Conservation (phyloP, 2,797 vertebrate species). For the Sebastes itinus region DNA sequence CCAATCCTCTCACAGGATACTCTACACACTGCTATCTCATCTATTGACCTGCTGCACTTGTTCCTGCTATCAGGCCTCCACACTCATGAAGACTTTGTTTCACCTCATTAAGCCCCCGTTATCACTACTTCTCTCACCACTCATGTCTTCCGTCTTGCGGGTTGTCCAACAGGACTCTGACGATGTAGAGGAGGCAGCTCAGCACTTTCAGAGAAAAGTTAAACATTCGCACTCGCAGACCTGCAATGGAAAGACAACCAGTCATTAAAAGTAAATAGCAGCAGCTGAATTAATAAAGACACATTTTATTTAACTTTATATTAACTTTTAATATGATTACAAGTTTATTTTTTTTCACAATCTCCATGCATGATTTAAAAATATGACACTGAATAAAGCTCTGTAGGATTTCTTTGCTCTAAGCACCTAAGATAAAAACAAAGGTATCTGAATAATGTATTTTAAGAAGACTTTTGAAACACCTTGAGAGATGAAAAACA, state of each 20-base stretch:
- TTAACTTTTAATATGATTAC: not conserved
- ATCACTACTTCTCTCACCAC: slow-evolving; percentile 75
- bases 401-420: not conserved
- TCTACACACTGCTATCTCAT: slow-evolving; percentile 19
- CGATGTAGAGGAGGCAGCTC: slow-evolving; percentile 89
- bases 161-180: slow-evolving; percentile 87
- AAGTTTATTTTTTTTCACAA: not conserved
- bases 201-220: slow-evolving; percentile 89
- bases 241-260: slow-evolving; percentile 63
- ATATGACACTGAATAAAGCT: not conserved
- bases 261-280: not conserved
- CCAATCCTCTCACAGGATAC: slow-evolving; percentile 10
- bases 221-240: slow-evolving; percentile 88
- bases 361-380: not conserved
- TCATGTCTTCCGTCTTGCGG: slow-evolving; percentile 78
- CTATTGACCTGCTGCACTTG: slow-evolving; percentile 36
- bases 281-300: not conserved
- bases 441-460: not conserved
- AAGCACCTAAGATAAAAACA: not conserved
- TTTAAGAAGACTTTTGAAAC: too few species aligned
- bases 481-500: too few species aligned
- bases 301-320: not conserved
- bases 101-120: slow-evolving; percentile 28
- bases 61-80: slow-evolving; percentile 21
- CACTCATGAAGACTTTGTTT: slow-evolving; percentile 39